Percentiles rank a stretch among this genome's conserved stretches.
Conservation (phyloP, 2,113 vertebrate genomes). For the Chionodraco myersi region DNA sequence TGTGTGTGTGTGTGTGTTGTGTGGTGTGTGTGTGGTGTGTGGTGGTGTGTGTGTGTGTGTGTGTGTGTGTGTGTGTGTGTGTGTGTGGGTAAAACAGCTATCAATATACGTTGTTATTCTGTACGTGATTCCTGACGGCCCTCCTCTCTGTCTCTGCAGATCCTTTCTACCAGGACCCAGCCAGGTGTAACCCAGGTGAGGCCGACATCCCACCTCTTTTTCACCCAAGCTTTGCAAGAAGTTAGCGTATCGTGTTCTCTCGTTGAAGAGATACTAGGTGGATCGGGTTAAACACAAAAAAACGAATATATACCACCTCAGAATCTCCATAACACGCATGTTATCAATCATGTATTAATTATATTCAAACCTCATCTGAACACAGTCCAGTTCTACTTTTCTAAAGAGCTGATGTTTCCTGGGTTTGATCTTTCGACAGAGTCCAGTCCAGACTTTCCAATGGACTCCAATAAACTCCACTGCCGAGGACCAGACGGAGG, state of each 20-base stretch:
- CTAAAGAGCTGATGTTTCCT: neutral
- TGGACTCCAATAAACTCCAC: constrained; percentile 92
- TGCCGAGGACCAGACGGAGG: constrained; percentile 87
- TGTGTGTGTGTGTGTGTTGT: too few species aligned
- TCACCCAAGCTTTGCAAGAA: neutral
- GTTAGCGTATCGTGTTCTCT: neutral
- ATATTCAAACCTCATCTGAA: neutral
- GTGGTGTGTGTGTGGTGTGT: too few species aligned
- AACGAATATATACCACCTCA: neutral
- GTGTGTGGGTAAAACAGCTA: too few species aligned
- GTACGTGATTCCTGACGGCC: neutral
- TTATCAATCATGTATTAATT: neutral
- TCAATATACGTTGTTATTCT: too few species aligned
- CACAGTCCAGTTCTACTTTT: neutral
- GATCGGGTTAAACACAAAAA: neutral
- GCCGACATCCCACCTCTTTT: constrained; percentile 10
- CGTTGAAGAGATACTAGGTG: neutral
- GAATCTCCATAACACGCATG: neutral
- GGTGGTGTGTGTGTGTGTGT: too few species aligned
- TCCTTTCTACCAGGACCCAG: constrained; percentile 77
- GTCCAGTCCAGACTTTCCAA: constrained; percentile 89
- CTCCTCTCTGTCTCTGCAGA: constrained; percentile 71
- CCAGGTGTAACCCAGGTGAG: constrained; percentile 82
- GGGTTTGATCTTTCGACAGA: constrained; percentile 38
- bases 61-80: too few species aligned